phyloP scores from a whole-genome alignment of 2,113 vertebrate species.

The Scytalopus superciliaris region DNA sequence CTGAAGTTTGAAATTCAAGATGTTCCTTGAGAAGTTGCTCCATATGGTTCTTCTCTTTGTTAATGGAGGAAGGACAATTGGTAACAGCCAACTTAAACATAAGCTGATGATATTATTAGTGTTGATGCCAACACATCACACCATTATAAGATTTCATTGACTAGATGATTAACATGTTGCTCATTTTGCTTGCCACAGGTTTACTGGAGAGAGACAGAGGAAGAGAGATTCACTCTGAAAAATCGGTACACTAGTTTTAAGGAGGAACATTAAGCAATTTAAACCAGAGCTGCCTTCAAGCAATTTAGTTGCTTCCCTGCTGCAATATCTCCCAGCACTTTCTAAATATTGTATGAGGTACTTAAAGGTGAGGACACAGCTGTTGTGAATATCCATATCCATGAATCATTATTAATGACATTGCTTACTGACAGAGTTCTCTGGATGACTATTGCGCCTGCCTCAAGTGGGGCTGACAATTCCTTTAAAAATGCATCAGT shows the following conservation, averaged over 20 bases:
- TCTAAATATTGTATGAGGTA: slow-evolving; percentile 75
- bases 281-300: slow-evolving; percentile 50
- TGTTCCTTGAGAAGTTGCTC: neutral
- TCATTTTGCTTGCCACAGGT: slow-evolving; percentile 3
- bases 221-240: slow-evolving; percentile 29
- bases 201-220: neutral
- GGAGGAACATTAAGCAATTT: slow-evolving; percentile 64
- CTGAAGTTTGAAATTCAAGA: neutral
- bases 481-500: slow-evolving; percentile 72
- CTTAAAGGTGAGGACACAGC: slow-evolving; percentile 74
- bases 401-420: slow-evolving; percentile 74
- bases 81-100: neutral
- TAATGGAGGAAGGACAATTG: neutral
- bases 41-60: neutral
- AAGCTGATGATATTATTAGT: neutral
- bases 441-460: slow-evolving; percentile 29
- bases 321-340: slow-evolving; percentile 67
- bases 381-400: slow-evolving; percentile 72
- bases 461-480: slow-evolving; percentile 64
- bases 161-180: neutral
- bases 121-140: neutral
- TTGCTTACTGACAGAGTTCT: slow-evolving; percentile 66
- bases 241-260: slow-evolving; percentile 34
- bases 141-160: neutral
- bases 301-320: slow-evolving; percentile 71